phyloP scores from a whole-genome alignment of 2,797 vertebrate species.

The Etheostoma perlongum region DNA sequence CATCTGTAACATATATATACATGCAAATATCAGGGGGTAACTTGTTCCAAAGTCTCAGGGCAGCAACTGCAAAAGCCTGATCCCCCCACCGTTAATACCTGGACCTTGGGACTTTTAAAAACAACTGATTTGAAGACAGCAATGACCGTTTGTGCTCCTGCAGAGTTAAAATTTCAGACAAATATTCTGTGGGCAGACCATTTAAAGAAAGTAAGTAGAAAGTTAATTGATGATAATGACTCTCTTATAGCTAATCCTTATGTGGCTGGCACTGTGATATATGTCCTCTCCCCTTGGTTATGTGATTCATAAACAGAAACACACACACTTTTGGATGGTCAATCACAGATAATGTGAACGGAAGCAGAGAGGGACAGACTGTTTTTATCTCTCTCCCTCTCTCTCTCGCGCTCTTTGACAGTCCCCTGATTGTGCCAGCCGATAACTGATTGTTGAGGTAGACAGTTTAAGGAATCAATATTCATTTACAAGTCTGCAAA shows the following conservation, averaged over 20 bases:
- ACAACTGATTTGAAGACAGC: too few relatives aligned
- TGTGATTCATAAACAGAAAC: slow-evolving; percentile 26
- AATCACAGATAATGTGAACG: slow-evolving; percentile 46
- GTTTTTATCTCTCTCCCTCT: slow-evolving; percentile 24
- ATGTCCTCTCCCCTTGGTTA: background rate
- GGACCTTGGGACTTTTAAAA: too few relatives aligned
- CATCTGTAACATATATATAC: too few relatives aligned
- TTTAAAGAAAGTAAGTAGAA: background rate
- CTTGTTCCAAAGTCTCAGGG: too few relatives aligned
- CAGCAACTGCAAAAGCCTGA: too few relatives aligned
- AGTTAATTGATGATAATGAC: background rate
- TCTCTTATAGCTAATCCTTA: background rate
- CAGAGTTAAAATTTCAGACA: too few relatives aligned
- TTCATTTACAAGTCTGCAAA: slow-evolving; percentile 71
- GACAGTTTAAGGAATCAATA: slow-evolving; percentile 67
- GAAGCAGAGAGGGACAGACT: slow-evolving; percentile 13
- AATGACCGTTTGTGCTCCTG: too few relatives aligned
- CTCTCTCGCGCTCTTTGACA: slow-evolving; percentile 24
- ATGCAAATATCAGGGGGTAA: too few relatives aligned
- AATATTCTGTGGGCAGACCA: too few relatives aligned
- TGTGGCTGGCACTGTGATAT: background rate
- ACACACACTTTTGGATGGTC: slow-evolving; percentile 20
- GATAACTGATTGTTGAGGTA: slow-evolving; percentile 52
- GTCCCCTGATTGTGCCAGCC: slow-evolving; percentile 28
- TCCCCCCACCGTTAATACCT: too few relatives aligned